Percentiles rank a stretch among this genome's conserved stretches.
These are phyloP conservation scores for Alloplasta piceator DNA, from an alignment of 2,888 invertebrate species.

Conservation along the genomic window DNA sequence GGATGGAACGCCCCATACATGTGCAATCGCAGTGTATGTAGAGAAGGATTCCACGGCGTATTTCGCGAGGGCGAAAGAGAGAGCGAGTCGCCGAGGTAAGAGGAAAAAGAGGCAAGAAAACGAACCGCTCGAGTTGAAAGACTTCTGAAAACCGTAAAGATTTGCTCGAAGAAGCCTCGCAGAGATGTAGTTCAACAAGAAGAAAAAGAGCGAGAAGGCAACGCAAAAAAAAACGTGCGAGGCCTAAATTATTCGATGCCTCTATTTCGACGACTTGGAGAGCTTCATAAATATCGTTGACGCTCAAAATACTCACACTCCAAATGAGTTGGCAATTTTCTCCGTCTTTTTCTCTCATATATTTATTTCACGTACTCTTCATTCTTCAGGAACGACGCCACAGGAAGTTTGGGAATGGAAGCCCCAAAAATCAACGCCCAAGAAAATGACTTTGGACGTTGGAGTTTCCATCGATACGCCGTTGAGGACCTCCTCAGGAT, in stretches of 20 bases:
- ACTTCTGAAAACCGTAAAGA: slow-evolving; percentile 60
- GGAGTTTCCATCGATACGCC: slow-evolving; percentile 17
- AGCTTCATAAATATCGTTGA: slow-evolving; percentile 35
- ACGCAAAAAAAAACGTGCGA: slow-evolving; percentile 33
- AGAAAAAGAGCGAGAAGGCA: slow-evolving; percentile 16
- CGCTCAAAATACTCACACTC: too few relatives aligned
- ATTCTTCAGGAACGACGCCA: too few relatives aligned
- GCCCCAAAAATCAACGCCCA: too few relatives aligned
- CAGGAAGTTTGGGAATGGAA: not conserved
- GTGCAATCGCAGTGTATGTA: slow-evolving; percentile 9
- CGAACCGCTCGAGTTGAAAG: slow-evolving; percentile 63
- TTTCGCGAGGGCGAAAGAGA: slow-evolving; percentile 39
- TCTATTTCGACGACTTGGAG: slow-evolving; percentile 43
- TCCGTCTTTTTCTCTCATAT: too few relatives aligned
- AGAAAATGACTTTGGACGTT: not conserved
- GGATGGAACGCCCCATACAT: too few relatives aligned
- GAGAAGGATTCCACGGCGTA: slow-evolving; percentile 36
- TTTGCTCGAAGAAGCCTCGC: slow-evolving; percentile 36
- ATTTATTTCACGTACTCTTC: too few relatives aligned
- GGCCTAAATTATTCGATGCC: slow-evolving; percentile 63
- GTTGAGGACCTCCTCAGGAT: not conserved
- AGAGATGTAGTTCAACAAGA: not conserved
- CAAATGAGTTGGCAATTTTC: too few relatives aligned
- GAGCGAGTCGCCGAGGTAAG: slow-evolving; percentile 23
- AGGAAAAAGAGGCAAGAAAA: slow-evolving; percentile 54